Conservation (phyloP, 2,888 invertebrate genomes). For the Pristionchus arcanus region DNA sequence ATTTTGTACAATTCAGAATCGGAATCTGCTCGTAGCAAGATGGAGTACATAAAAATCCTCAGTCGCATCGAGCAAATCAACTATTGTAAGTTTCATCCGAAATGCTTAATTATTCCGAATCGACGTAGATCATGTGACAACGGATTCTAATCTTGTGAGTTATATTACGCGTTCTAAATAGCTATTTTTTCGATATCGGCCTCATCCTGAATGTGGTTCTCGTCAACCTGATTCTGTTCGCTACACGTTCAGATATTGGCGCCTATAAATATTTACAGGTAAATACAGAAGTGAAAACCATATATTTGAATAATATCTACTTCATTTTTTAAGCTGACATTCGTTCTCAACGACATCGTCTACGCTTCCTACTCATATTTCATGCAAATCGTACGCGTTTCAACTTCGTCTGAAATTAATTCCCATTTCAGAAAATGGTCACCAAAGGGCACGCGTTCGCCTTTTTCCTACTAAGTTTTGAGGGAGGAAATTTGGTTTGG, state of each 20-base stretch:
- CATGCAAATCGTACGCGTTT: background rate
- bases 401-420: background rate
- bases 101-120: background rate
- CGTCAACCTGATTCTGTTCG: background rate
- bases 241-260: background rate
- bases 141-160: background rate
- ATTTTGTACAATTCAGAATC: background rate
- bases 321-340: background rate
- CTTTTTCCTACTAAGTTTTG: background rate
- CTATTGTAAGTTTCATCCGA: background rate
- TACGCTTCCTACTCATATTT: background rate
- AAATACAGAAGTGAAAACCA: background rate
- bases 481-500: background rate
- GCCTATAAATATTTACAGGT: background rate
- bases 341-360: background rate
- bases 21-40: background rate
- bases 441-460: background rate
- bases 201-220: background rate
- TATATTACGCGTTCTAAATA: background rate
- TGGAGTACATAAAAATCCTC: background rate
- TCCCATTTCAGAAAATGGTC: background rate
- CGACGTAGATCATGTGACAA: background rate
- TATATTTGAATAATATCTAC: background rate
- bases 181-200: background rate
- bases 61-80: background rate